Base-by-base conservation (phyloP, 2,888 invertebrate genomes). In the Nemoura dubitans region DNA sequence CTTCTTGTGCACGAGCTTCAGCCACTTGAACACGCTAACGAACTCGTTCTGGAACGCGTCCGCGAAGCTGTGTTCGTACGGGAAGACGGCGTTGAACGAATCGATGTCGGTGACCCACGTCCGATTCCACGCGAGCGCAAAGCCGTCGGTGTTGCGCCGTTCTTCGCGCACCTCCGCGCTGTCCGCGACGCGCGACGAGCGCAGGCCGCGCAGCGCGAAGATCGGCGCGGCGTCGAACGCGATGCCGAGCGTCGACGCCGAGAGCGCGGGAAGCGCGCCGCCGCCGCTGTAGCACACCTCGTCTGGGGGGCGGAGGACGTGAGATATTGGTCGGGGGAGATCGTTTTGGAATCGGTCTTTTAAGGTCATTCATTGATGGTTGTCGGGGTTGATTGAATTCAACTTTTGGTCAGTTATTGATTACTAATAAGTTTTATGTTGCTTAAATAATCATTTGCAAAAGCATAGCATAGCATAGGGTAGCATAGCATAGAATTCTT, bases 21-120 rank as follows among this genome's bases (percentile, higher is more conserved):
- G 91, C 99, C 99, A 99, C 91, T 98, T 99, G 90, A 97, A 95
- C 42, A 98, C 93, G 0, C 97, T 97, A n/a, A 98, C 94, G 87
- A 97, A 95, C 90, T 98, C 97, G 88, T 97, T 97, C 90, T 97
- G 97, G 87, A 97, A 95, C 0, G 97, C 97, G 88, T 96, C 96
- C 25, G 97, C 96, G 90, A 97, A 98, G 86, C 96, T 94, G 90
- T 98, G 98, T 90, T 96, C 95, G 91, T 97, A 96, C 0, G 98
- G 98, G 90, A 98, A 98, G 88, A 95, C 94, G 89, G 93, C 95
- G 90, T 96, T 94, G 59, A 95, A 93, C 0, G 94, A 93, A 82
- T 94, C 94, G 29, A 96, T 93, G 86, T 92, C 93, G 0, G 95
- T 92, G 91, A 92, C 93, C 96, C 95, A 95, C 59, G 95, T 94